phyloP scores from a whole-genome alignment of 2,113 vertebrate genomes.

The Pygoscelis antarcticus region DNA sequence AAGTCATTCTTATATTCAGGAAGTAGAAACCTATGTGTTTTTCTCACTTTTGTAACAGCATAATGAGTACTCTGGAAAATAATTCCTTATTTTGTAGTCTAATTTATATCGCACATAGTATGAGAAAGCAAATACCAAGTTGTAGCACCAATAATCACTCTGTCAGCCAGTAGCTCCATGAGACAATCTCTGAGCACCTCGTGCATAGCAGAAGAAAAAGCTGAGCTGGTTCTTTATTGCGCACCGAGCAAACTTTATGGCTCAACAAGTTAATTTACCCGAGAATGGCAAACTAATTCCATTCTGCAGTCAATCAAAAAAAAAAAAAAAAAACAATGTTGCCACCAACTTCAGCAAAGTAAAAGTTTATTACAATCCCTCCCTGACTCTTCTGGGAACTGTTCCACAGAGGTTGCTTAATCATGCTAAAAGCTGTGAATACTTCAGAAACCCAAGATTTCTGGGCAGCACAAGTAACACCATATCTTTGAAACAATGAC shows the following conservation, averaged over 20 bases:
- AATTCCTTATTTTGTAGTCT: background rate
- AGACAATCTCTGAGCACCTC: background rate
- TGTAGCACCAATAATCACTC: background rate
- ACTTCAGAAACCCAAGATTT: background rate
- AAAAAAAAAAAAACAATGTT: accelerated
- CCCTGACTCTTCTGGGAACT: background rate
- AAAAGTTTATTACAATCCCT: background rate
- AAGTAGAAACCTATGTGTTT: background rate
- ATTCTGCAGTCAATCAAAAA: background rate
- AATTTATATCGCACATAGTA: background rate
- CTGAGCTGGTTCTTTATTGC: background rate
- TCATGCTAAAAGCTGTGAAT: background rate
- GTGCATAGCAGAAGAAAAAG: background rate
- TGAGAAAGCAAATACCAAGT: background rate
- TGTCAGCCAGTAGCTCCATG: background rate
- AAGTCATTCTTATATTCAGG: background rate
- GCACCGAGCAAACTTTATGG: background rate
- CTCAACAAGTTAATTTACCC: background rate
- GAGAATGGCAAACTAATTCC: background rate
- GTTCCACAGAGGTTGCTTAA: background rate
- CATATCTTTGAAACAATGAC: background rate
- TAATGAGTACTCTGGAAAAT: background rate
- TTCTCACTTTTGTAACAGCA: background rate
- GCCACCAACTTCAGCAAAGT: background rate
- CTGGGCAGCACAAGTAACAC: background rate